phyloP scores from a whole-genome alignment of 2,113 vertebrate genomes.

The Pica pica region DNA sequence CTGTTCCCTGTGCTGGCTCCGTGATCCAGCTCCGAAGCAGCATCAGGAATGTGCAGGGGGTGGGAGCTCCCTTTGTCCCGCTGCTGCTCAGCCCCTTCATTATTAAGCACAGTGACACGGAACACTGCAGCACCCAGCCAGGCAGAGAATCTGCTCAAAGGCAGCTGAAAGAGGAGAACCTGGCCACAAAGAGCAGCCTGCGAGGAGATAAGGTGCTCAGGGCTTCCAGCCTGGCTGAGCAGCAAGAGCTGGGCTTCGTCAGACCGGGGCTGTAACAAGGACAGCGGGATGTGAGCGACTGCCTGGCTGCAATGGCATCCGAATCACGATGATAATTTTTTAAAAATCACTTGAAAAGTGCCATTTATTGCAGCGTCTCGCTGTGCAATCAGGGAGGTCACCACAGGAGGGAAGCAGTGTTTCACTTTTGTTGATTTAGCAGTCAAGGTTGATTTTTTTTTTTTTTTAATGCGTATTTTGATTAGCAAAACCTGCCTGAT shows the following conservation, averaged over 20 bases:
- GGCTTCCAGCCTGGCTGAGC: not conserved
- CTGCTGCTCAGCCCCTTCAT: not conserved
- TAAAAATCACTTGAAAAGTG: not conserved
- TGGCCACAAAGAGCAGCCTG: not conserved
- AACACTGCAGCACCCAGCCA: not conserved
- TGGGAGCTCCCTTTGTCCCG: not conserved
- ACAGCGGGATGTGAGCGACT: accelerated
- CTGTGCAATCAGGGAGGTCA: not conserved
- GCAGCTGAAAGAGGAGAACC: constrained; percentile 9
- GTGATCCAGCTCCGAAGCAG: not conserved
- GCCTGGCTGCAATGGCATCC: not conserved
- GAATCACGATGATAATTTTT: accelerated
- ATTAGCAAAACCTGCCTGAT: not conserved
- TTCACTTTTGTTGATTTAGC: not conserved
- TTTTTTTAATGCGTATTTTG: not conserved
- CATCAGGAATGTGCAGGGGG: not conserved
- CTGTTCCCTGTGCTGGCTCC: not conserved
- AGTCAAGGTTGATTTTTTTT: not conserved
- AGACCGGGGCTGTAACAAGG: not conserved
- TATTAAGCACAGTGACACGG: not conserved
- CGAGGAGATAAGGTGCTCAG: not conserved
- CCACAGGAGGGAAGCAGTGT: constrained; percentile 65
- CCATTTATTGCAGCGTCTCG: accelerated
- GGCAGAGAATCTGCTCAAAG: not conserved
- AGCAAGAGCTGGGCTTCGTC: not conserved